A percentile compares a stretch with the other conserved stretches of the same genome.
Evolutionary conservation across 2,113 vertebrate species (phyloP).

Genomic region (Cyphomyrus plagiostoma): DNA sequence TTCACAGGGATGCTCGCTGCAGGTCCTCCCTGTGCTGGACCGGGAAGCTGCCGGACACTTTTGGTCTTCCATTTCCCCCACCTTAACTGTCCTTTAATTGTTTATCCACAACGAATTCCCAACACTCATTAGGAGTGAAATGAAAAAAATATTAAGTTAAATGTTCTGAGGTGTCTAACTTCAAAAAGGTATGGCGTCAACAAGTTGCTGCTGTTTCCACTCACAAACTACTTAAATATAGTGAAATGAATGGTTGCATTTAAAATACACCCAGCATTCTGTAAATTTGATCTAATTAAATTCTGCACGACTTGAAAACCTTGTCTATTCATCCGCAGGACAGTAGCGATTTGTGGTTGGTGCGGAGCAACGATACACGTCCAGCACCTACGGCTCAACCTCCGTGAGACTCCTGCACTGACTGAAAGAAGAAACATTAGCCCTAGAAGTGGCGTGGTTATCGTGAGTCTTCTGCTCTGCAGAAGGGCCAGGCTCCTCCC

Average conservation of each 20-base stretch:
- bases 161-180: constrained; percentile 9
- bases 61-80: constrained; percentile 47
- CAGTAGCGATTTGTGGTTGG: constrained; percentile 32
- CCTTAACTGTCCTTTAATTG: background rate
- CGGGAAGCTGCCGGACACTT: constrained; percentile 32
- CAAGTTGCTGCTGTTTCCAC: constrained; percentile 17
- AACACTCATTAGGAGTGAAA: constrained; percentile 21
- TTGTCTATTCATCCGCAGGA: constrained; percentile 31
- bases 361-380: constrained; percentile 26
- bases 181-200: background rate
- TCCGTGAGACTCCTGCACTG: constrained; percentile 34
- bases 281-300: constrained; percentile 20
- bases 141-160: background rate
- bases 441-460: constrained; percentile 32
- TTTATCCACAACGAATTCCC: constrained; percentile 29
- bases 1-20: constrained; percentile 31
- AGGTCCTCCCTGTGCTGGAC: constrained; percentile 33
- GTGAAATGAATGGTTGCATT: constrained; percentile 20
- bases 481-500: constrained; percentile 52
- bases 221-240: background rate
- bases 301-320: constrained; percentile 19
- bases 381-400: constrained; percentile 12
- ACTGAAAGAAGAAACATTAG: constrained; percentile 49
- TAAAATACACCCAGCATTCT: constrained; percentile 28
- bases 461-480: constrained; percentile 41